Evolutionary conservation across 1,140 invertebrate genomes (phyloP).

Genomic region (Cotesia vestalis): DNA sequence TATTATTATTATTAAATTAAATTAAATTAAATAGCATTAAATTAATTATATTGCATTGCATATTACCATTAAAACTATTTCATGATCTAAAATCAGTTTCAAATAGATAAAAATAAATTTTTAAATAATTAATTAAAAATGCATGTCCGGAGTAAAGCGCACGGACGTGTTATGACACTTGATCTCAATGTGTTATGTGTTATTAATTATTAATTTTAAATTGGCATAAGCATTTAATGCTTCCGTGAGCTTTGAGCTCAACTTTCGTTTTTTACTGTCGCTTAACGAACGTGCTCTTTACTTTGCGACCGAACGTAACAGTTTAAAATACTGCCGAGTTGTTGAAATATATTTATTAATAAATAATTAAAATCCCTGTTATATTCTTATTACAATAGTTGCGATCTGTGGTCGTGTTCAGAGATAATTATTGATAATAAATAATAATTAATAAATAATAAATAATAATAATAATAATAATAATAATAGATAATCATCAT

Average conservation of each 20-base stretch:
- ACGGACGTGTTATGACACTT: background rate
- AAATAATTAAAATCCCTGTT: constrained; percentile 20
- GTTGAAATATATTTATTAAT: constrained; percentile 50
- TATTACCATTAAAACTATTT: background rate
- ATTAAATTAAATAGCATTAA: constrained; percentile 1
- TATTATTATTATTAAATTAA: background rate
- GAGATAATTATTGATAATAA: no score
- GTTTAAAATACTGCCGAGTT: constrained; percentile 51
- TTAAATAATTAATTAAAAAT: constrained; percentile 9
- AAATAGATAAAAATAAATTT: background rate
- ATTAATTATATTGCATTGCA: constrained; percentile 8
- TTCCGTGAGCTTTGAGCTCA: background rate
- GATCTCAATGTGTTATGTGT: background rate
- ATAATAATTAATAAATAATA: background rate
- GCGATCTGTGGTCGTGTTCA: no score
- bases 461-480: no score
- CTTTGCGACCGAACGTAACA: constrained; percentile 32
- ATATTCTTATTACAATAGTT: background rate
- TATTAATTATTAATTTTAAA: background rate
- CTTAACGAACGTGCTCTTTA: background rate
- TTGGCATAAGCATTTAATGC: background rate
- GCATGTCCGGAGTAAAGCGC: constrained; percentile 5
- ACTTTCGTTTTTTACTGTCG: background rate
- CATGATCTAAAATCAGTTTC: background rate
- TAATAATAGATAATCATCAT: background rate